phyloP scores from a whole-genome alignment of 2,888 invertebrate species.

The Odontocerum albicorne region DNA sequence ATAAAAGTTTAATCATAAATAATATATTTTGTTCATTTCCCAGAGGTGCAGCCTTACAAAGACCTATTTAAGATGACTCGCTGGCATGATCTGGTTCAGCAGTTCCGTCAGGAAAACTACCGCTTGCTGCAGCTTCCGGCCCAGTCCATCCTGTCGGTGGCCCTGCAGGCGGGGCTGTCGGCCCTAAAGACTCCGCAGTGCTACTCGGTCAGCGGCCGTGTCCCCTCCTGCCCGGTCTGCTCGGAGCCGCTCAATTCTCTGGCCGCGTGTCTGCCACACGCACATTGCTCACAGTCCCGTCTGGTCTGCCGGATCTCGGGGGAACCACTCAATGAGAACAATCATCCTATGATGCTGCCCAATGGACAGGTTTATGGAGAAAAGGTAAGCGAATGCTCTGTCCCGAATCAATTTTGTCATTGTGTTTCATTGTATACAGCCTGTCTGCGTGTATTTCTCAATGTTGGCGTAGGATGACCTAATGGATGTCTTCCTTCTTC shows the following conservation, averaged over 20 bases:
- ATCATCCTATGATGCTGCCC: conserved; percentile 98
- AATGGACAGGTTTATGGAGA: conserved; percentile 97
- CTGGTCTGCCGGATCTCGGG: conserved; percentile 91
- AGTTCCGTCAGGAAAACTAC: conserved; percentile 94
- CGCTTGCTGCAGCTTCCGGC: conserved; percentile 90
- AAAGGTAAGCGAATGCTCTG: too few relatives aligned
- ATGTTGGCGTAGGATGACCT: too few relatives aligned
- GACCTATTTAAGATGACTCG: conserved; percentile 65
- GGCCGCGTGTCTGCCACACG: conserved; percentile 85
- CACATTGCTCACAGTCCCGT: conserved; percentile 95
- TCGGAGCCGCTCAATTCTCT: conserved; percentile 83
- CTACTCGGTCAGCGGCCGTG: conserved; percentile 69
- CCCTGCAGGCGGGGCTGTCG: conserved; percentile 89
- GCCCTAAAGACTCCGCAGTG: conserved; percentile 95
- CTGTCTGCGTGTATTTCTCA: too few relatives aligned
- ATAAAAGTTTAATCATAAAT: too few relatives aligned
- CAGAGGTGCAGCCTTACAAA: conserved; percentile 70
- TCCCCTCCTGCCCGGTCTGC: conserved; percentile 92
- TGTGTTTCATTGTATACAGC: too few relatives aligned
- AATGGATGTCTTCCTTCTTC: too few relatives aligned
- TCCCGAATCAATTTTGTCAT: too few relatives aligned
- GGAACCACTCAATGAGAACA: conserved; percentile 92
- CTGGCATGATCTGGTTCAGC: conserved; percentile 83
- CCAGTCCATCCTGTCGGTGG: conserved; percentile 88
- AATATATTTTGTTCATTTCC: neutral